phyloP scores from a whole-genome alignment of 1,140 invertebrate species.

The Ephestia elutella region DNA sequence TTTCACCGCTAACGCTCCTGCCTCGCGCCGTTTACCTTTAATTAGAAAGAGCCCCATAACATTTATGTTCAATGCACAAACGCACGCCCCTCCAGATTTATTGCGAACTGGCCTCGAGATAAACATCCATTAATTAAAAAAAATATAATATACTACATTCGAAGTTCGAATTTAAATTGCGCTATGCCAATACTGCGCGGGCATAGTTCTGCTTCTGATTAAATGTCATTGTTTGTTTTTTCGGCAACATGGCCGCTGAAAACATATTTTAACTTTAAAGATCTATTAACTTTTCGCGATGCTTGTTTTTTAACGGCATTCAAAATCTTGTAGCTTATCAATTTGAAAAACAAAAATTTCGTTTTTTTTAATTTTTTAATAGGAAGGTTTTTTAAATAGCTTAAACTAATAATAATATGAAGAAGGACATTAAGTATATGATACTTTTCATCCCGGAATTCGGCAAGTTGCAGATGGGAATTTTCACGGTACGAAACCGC shows the following conservation, averaged over 20 bases:
- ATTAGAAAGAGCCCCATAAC: conserved; percentile 70
- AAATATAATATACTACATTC: conserved; percentile 54
- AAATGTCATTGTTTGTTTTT: not conserved
- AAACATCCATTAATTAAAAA: conserved; percentile 72
- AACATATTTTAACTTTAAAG: no score
- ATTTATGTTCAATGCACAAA: conserved; percentile 57
- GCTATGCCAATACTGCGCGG: conserved; percentile 10
- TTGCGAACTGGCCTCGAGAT: conserved; percentile 56
- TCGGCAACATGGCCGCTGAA: not conserved
- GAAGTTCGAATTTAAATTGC: conserved; percentile 17
- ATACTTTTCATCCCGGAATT: no score
- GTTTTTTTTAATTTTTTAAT: no score
- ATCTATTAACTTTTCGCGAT: no score
- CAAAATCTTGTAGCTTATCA: not conserved
- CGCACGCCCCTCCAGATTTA: conserved; percentile 66
- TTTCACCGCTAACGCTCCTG: conserved; percentile 13
- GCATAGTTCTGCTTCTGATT: conserved; percentile 4
- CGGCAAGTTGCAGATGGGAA: no score
- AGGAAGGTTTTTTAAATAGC: no score
- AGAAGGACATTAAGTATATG: no score
- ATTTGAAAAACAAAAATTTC: no score
- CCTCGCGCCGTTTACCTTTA: conserved; percentile 36
- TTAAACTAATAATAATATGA: no score
- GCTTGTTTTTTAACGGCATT: no score
- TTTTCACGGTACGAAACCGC: no score